These are phyloP conservation scores for Diploscapter pachys DNA, from an alignment of 1,140 invertebrate genomes.

Conservation along the genomic window DNA sequence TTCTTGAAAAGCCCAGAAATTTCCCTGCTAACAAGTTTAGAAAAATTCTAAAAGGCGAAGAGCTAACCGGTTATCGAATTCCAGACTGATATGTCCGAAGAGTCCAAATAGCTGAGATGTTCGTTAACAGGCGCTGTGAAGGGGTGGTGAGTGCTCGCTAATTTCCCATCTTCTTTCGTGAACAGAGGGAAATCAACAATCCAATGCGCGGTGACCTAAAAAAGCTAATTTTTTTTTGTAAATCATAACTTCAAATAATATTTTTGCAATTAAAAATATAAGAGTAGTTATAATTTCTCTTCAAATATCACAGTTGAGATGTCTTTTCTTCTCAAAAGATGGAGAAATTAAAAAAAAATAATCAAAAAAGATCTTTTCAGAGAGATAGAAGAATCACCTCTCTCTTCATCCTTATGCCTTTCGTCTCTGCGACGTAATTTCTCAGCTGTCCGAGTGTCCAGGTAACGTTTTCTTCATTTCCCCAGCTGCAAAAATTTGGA, in stretches of 20 bases:
- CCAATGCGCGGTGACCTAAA: conserved; percentile 66
- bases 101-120: conserved; percentile 71
- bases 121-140: conserved; percentile 81
- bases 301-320: background rate
- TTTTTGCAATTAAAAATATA: no score
- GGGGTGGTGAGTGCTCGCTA: conserved; percentile 88
- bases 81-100: background rate
- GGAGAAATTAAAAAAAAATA: background rate
- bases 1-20: conserved; percentile 6
- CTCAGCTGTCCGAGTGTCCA: conserved; percentile 43
- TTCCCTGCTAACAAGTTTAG: no score
- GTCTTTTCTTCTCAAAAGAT: background rate
- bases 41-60: no score
- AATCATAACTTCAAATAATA: background rate
- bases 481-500: conserved; percentile 44
- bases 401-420: conserved; percentile 32
- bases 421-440: conserved; percentile 43
- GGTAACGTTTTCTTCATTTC: conserved; percentile 28
- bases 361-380: background rate
- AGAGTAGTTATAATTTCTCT: background rate
- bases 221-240: background rate
- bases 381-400: conserved; percentile 33
- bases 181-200: conserved; percentile 92
- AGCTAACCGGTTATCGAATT: no score
- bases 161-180: conserved; percentile 65